Conservation (phyloP, 37 sponge, comb jelly and placozoan genomes). For the Diacarnus erythraeanus region DNA sequence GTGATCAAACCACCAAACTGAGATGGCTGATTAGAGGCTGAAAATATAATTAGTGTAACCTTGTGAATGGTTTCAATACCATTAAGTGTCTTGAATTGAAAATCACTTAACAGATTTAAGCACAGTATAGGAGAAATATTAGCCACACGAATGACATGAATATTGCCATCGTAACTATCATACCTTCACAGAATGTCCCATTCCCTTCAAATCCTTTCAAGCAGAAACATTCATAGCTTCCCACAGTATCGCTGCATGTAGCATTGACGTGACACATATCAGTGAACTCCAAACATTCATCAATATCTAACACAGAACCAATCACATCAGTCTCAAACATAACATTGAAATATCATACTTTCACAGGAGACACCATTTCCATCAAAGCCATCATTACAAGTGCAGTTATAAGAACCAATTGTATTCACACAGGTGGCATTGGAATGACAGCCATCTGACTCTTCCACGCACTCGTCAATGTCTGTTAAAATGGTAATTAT, state of each 20-base stretch:
- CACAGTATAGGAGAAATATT: no score
- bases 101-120: no score
- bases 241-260: not conserved
- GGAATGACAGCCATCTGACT: not conserved
- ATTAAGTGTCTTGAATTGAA: not conserved
- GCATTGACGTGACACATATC: not conserved
- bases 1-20: no score
- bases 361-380: not conserved
- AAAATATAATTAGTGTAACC: no score
- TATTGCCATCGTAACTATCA: no score
- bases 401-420: not conserved
- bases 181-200: not conserved
- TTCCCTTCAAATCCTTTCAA: slow-evolving; percentile 3
- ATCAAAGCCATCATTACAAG: slow-evolving; percentile 5
- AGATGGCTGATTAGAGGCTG: no score
- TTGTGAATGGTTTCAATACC: no score
- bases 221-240: slow-evolving; percentile 26
- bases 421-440: not conserved
- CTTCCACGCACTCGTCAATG: not conserved
- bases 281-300: not conserved
- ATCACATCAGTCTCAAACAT: no score
- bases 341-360: not conserved
- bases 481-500: not conserved
- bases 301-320: not conserved
- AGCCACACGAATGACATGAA: no score